phyloP scores from a whole-genome alignment of 2,113 vertebrate genomes.

The Pseudolaguvia tuberculata region DNA sequence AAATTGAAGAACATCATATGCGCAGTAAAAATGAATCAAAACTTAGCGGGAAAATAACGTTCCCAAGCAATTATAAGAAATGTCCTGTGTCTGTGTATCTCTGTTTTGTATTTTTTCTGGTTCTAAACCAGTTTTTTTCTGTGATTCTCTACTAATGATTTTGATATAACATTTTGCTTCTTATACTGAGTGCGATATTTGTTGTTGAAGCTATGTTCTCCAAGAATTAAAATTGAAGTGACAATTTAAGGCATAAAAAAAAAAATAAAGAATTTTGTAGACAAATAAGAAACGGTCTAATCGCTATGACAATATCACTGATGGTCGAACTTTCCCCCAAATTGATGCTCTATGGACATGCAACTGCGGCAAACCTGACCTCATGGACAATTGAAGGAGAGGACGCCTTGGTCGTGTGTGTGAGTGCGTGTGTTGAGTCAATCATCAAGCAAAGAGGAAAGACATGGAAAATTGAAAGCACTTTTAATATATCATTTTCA shows the following conservation, averaged over 20 bases:
- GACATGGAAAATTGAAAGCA: slow-evolving; percentile 77
- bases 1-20: slow-evolving; percentile 91
- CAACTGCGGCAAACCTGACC: slow-evolving; percentile 72
- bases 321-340: slow-evolving; percentile 73
- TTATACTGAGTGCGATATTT: slow-evolving; percentile 99
- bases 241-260: slow-evolving; percentile 98
- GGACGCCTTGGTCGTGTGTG: slow-evolving; percentile 64
- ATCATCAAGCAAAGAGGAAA: slow-evolving; percentile 75
- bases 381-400: slow-evolving; percentile 75
- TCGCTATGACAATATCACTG: slow-evolving; percentile 86
- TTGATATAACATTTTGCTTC: slow-evolving; percentile 99
- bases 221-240: slow-evolving; percentile 99
- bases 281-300: slow-evolving; percentile 86
- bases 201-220: slow-evolving; percentile 99
- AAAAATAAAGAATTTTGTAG: slow-evolving; percentile 79
- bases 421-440: slow-evolving; percentile 61
- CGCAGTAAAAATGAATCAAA: slow-evolving; percentile 91
- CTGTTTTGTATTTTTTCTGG: slow-evolving; percentile 99
- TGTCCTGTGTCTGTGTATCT: slow-evolving; percentile 99
- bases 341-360: slow-evolving; percentile 72
- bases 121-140: slow-evolving; percentile 99
- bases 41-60: slow-evolving; percentile 97
- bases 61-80: slow-evolving; percentile 99
- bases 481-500: slow-evolving; percentile 82
- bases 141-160: slow-evolving; percentile 99